phyloP scores from a whole-genome alignment of 2,888 invertebrate genomes.

The Hirtodrosophila duncani region DNA sequence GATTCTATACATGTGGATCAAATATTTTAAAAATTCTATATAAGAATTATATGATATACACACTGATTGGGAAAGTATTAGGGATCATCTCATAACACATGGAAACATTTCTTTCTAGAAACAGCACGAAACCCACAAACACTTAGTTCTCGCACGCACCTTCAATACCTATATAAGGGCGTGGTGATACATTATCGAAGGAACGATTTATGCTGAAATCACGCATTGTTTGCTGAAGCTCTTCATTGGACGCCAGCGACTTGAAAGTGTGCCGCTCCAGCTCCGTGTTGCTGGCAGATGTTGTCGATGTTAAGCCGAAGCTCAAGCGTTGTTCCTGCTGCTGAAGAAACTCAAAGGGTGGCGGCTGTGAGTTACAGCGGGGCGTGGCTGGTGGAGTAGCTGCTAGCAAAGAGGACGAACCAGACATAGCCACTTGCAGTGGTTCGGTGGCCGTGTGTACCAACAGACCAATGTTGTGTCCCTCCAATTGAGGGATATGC shows the following conservation, averaged over 20 bases:
- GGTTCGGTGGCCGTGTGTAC: constrained; percentile 57
- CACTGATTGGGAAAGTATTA: too few species aligned
- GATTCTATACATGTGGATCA: too few species aligned
- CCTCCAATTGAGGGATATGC: constrained; percentile 71
- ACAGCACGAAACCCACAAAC: constrained; percentile 2
- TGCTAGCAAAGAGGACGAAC: constrained; percentile 53
- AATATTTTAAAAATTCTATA: too few species aligned
- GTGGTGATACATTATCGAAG: constrained; percentile 76
- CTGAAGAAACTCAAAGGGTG: constrained; percentile 65
- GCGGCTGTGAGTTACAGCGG: constrained; percentile 59
- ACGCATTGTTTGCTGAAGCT: constrained; percentile 26
- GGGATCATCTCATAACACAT: not conserved
- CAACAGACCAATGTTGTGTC: constrained; percentile 71
- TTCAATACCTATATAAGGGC: constrained; percentile 74
- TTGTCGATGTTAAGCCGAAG: constrained; percentile 4
- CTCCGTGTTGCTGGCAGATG: not conserved
- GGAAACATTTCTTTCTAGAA: too few species aligned
- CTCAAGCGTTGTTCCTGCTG: constrained; percentile 47
- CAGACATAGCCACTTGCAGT: constrained; percentile 44
- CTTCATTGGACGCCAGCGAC: constrained; percentile 42
- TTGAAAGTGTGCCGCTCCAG: constrained; percentile 26
- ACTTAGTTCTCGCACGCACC: constrained; percentile 51
- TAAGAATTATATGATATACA: too few species aligned
- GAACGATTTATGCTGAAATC: constrained; percentile 58
- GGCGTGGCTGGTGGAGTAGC: constrained; percentile 54